Base-by-base conservation (phyloP, 2,113 vertebrate genomes). In the Gymnocephalus cernua region DNA sequence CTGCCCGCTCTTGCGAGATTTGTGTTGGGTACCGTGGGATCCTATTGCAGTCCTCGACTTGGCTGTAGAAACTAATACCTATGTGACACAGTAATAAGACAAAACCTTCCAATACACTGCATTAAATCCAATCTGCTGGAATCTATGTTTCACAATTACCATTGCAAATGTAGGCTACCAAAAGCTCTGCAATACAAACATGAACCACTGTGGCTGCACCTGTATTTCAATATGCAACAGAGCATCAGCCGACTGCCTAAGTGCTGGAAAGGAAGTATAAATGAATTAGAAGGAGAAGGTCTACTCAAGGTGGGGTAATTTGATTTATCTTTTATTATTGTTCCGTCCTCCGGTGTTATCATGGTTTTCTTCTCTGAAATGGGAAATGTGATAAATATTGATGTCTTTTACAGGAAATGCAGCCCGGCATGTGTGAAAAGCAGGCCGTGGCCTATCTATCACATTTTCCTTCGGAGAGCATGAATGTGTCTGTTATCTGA, bases 381-480 rank as follows among this genome's bases (percentile, higher is more conserved):
- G 75, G 88, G 83, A 91, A 95, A 96, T 91, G 91, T 88, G 92
- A 95, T 95, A 94, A 95, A 95, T 95, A 95, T 95, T 94, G 94
- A 96, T 93, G 92, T 90, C 87, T 80, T 71, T 75, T 87, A 86
- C 84, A 91, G 89, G 90, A 90, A 94, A 90, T 66, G 84, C 85
- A 86, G 77, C 66, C 80, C 78, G 74, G 72, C 84, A 65, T 86
- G 82, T 78, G 79, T 50, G 29, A 78, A 74, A 72, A 79, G 70
- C 63, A 84, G 74, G 70, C 63, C 45, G 3, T 38, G 48, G 69
- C 35, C 38, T 66, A 84, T 83, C 82, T 79, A 86, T 92, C 75
- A 66, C 44, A 67, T 78, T 88, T 86, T 69, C 62, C 65, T 53
- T 72, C 66, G 27, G 58, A 74, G 72, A 83, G 65, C 25, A 3